phyloP scores from a whole-genome alignment of 2,888 invertebrate species.

The Itoplectis maculator region DNA sequence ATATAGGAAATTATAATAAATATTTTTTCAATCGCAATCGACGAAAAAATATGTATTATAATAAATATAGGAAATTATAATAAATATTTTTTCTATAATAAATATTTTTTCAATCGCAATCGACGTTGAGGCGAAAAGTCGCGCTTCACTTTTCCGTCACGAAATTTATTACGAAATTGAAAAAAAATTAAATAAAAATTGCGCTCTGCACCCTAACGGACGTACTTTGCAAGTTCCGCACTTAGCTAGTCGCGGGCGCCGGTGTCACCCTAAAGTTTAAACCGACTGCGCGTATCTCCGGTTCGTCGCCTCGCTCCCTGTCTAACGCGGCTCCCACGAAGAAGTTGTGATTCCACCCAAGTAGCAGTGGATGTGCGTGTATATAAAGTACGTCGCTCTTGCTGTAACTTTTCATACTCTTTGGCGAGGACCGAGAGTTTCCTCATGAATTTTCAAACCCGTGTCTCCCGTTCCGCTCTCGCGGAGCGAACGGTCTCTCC shows the following conservation, averaged over 20 bases:
- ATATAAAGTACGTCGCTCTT: not conserved
- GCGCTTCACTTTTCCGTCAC: no score
- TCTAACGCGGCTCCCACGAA: not conserved
- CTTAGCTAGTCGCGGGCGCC: not conserved
- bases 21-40: no score
- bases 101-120: no score
- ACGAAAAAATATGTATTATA: no score
- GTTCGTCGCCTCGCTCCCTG: no score
- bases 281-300: not conserved
- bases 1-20: no score
- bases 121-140: no score
- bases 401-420: conserved; percentile 39
- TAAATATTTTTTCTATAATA: not conserved
- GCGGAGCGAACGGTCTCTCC: not conserved
- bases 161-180: no score
- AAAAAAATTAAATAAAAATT: not conserved
- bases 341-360: conserved; percentile 4
- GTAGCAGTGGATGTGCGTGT: not conserved
- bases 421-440: conserved; percentile 35
- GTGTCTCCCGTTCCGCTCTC: conserved; percentile 32
- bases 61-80: no score
- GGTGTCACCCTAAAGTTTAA: not conserved
- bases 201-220: not conserved
- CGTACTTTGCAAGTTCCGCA: not conserved
- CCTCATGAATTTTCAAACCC: conserved; percentile 59